Evolutionary conservation across 2,888 invertebrate species (phyloP).

Genomic region (Conchocele bisecta): DNA sequence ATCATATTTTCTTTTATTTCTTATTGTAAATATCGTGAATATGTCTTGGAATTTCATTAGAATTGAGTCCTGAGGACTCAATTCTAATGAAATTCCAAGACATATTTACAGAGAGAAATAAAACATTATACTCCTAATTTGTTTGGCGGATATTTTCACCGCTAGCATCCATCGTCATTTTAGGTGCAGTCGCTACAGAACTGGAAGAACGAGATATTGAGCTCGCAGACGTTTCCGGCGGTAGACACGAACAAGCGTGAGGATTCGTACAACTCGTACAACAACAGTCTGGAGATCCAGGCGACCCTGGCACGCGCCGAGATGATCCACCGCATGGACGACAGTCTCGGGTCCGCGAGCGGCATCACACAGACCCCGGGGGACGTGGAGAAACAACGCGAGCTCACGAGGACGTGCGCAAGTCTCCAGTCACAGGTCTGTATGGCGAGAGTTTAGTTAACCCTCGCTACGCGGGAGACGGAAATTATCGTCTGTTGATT

Average conservation of each 20-base stretch:
- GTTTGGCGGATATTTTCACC: too few species aligned
- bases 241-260: constrained; percentile 56
- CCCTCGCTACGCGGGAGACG: too few species aligned
- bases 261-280: constrained; percentile 66
- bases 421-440: constrained; percentile 78
- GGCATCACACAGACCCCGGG: constrained; percentile 32
- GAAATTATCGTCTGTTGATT: too few species aligned
- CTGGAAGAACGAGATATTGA: constrained; percentile 73
- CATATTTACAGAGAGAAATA: too few species aligned
- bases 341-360: constrained; percentile 21
- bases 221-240: constrained; percentile 61
- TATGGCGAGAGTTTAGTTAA: too few species aligned
- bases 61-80: too few species aligned
- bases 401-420: constrained; percentile 76
- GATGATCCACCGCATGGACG: constrained; percentile 50
- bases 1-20: too few species aligned
- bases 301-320: constrained; percentile 65
- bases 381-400: constrained; percentile 66
- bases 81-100: too few species aligned
- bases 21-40: too few species aligned
- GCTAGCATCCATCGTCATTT: too few species aligned
- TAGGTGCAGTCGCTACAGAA: constrained; percentile 75
- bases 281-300: constrained; percentile 66
- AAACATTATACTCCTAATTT: too few species aligned
- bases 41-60: too few species aligned